Conservation (phyloP, 2,113 vertebrate genomes). For the Apodemus sylvaticus region DNA sequence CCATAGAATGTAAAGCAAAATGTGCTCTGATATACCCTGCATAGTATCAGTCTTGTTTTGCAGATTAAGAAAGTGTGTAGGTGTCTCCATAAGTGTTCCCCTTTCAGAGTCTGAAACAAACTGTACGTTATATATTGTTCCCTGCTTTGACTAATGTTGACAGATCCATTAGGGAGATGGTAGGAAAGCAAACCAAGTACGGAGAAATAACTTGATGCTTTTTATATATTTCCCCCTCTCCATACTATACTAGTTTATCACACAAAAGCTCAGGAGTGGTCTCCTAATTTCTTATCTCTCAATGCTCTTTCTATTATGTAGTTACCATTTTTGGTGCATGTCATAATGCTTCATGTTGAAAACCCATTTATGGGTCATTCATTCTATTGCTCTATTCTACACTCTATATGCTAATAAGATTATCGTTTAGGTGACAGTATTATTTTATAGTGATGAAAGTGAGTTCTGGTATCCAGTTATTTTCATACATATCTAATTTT, state of each 20-base stretch:
- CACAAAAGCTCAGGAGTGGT: neutral
- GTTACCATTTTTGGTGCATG: slow-evolving; percentile 12
- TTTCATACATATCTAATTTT: slow-evolving; percentile 46
- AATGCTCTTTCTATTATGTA: neutral
- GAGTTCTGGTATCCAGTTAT: slow-evolving; percentile 26
- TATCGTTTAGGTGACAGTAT: slow-evolving; percentile 11
- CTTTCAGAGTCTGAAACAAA: slow-evolving; percentile 34
- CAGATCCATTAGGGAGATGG: neutral
- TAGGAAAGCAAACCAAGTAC: slow-evolving; percentile 44
- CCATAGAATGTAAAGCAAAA: slow-evolving; percentile 54
- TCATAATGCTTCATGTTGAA: slow-evolving; percentile 37
- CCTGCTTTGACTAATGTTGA: slow-evolving; percentile 40
- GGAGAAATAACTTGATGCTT: slow-evolving; percentile 40
- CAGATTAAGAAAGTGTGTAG: slow-evolving; percentile 49
- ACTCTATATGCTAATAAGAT: slow-evolving; percentile 3
- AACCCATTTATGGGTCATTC: neutral
- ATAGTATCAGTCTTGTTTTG: slow-evolving; percentile 6
- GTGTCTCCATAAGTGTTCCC: neutral
- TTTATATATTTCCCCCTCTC: slow-evolving; percentile 10
- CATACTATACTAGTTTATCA: slow-evolving; percentile 31
- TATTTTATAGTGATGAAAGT: slow-evolving; percentile 50
- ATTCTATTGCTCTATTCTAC: neutral
- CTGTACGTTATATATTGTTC: slow-evolving; percentile 7
- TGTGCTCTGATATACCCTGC: slow-evolving; percentile 1
- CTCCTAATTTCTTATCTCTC: slow-evolving; percentile 12